These are phyloP conservation scores for Discoglossus pictus DNA, from an alignment of 2,797 vertebrate species.

Conservation along the genomic window DNA sequence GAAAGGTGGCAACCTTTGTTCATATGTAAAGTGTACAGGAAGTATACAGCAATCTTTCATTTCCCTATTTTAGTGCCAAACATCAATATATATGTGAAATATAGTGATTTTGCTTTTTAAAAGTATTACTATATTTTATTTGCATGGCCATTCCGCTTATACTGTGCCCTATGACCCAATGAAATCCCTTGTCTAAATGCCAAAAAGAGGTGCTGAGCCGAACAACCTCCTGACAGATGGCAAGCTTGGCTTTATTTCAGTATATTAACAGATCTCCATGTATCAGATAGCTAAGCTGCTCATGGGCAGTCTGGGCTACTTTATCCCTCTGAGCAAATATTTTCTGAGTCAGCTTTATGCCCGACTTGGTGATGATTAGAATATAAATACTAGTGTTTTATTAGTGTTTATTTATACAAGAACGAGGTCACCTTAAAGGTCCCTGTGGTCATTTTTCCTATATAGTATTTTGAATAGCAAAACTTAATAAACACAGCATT, in stretches of 20 bases:
- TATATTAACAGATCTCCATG: slow-evolving; percentile 45
- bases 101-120: too few species aligned
- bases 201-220: slow-evolving; percentile 36
- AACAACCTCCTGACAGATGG: slow-evolving; percentile 43
- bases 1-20: too few species aligned
- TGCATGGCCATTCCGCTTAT: not conserved
- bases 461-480: too few species aligned
- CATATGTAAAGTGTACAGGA: too few species aligned
- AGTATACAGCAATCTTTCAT: too few species aligned
- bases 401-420: too few species aligned
- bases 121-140: not conserved
- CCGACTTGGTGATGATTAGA: slow-evolving; percentile 27
- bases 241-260: slow-evolving; percentile 45
- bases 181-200: slow-evolving; percentile 31
- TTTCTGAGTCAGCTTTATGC: slow-evolving; percentile 46
- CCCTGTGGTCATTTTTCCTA: too few species aligned
- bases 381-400: too few species aligned
- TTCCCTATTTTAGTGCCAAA: too few species aligned
- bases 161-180: slow-evolving; percentile 9
- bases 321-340: slow-evolving; percentile 50
- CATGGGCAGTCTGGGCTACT: slow-evolving; percentile 39
- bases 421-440: too few species aligned
- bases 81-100: too few species aligned
- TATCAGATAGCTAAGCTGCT: slow-evolving; percentile 51
- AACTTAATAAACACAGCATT: too few species aligned